Base-by-base conservation (phyloP, 2,888 invertebrate genomes). In the Gnatocerus cornutus region DNA sequence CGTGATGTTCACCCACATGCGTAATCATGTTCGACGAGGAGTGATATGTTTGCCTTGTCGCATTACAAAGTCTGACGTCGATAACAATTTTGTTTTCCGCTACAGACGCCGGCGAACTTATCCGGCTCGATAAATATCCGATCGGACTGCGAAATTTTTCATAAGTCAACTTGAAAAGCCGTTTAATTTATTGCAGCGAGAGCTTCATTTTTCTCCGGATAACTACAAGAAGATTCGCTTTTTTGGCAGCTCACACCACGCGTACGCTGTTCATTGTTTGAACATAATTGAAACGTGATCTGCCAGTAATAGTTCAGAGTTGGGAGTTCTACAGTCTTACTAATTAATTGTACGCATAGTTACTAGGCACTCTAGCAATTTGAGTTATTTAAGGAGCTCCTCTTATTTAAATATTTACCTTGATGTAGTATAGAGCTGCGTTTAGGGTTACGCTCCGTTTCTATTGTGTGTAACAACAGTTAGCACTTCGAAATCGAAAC, bases 41-140 rank as follows among this genome's bases (percentile, higher is more conserved):
- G 50, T 50, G 50, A 50, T 50, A 50, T 29, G 29, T 50, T 50
- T 50, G 52, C 13, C 33, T 33, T 52, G 52, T 52, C 52, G 27
- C 33, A 52, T 52, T 52, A 52, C 10, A 10, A 12, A 13, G n/a
- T 33, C 12, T 27, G 27, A 29, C 50, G 16, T 27, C 50, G 33
- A 52, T 33, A 33, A 13, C 14, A 33, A 46, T 29, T 50, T 52
- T 55, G 39, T 39, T 55, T 55, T 55, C 39, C 37, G 8, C 52
- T 33, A 10, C 10, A 21, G 33, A 21, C 21, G 21, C 21, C 13
- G 30, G 8, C 8, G n/a, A 43, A 43, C 13, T 43, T 43, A 10
- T 6, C 10, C 10, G n/a, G 52, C 4, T 52, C 52, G 52, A 52
- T 52, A 52, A 52, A 52, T 33, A 52, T 30, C 52, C 52, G 52